These are phyloP conservation scores for Telenomus remus DNA, from an alignment of 1,140 invertebrate genomes.

Conservation along the genomic window DNA sequence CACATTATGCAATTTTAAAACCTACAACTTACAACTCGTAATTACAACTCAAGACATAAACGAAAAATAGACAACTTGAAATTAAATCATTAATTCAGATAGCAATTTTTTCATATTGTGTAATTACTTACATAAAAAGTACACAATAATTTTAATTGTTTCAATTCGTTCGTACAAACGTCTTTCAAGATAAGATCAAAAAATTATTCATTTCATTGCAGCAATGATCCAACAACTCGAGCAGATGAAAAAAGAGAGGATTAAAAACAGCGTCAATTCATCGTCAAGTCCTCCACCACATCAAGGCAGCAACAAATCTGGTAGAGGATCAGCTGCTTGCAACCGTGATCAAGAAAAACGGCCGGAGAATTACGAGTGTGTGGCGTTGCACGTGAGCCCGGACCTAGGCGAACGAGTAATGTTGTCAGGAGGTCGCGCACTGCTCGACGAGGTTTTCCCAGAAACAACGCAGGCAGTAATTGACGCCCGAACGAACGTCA, in stretches of 20 bases:
- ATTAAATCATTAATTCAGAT: too few species aligned
- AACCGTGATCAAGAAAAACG: slow-evolving; percentile 62
- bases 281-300: slow-evolving; percentile 63
- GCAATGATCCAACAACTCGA: slow-evolving; percentile 87
- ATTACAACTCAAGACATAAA: too few species aligned
- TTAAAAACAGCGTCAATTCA: slow-evolving; percentile 74
- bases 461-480: slow-evolving; percentile 90
- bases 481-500: slow-evolving; percentile 86
- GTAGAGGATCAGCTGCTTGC: slow-evolving; percentile 43
- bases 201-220: slow-evolving; percentile 67
- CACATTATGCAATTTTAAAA: too few species aligned
- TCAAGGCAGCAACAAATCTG: slow-evolving; percentile 36
- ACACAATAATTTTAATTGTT: too few species aligned
- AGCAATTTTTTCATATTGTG: too few species aligned
- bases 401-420: slow-evolving; percentile 92
- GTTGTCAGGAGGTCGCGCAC: slow-evolving; percentile 85
- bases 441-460: slow-evolving; percentile 91
- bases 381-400: slow-evolving; percentile 90
- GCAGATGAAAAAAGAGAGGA: slow-evolving; percentile 83
- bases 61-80: too few species aligned
- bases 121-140: too few species aligned
- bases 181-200: too few species aligned
- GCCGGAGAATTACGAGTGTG: slow-evolving; percentile 84
- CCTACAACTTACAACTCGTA: too few species aligned
- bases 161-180: too few species aligned